These are phyloP conservation scores for Melopsittacus undulatus DNA, from an alignment of 2,797 vertebrate genomes.

Conservation along the genomic window DNA sequence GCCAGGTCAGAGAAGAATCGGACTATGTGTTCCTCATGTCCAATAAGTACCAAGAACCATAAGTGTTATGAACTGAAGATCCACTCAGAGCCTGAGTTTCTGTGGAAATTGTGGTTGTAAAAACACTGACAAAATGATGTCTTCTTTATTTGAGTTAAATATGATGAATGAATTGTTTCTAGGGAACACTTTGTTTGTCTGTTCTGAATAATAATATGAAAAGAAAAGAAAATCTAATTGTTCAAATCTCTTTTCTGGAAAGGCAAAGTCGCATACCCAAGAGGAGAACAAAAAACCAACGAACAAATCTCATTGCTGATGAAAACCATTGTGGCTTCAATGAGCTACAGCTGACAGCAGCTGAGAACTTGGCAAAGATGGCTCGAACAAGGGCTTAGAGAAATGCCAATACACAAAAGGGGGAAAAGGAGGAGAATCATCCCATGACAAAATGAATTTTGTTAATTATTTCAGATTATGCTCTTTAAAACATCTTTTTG, in stretches of 20 bases:
- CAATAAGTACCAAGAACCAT: not conserved
- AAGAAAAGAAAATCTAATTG: not conserved
- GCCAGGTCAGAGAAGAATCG: not conserved
- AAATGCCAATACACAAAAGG: constrained; percentile 28
- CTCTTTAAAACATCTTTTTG: constrained; percentile 36
- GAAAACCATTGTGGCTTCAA: constrained; percentile 30
- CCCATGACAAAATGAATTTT: constrained; percentile 39
- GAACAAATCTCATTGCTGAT: constrained; percentile 2
- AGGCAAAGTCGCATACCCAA: not conserved
- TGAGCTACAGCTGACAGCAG: constrained; percentile 45
- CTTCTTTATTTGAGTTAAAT: not conserved
- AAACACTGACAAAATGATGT: not conserved
- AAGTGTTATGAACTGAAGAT: not conserved
- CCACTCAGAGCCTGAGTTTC: not conserved
- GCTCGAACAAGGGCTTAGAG: constrained; percentile 2
- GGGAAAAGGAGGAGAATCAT: not conserved
- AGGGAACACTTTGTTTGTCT: not conserved
- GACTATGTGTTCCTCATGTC: not conserved
- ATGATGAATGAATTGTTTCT: not conserved
- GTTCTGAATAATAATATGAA: not conserved
- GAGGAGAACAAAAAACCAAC: not conserved
- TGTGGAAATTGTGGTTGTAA: not conserved
- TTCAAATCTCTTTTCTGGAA: not conserved
- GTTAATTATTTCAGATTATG: constrained; percentile 63
- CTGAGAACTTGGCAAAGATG: constrained; percentile 48